These are phyloP conservation scores for Pseudococcus jackbeardsleyi DNA, from an alignment of 2,888 invertebrate genomes.

Conservation along the genomic window DNA sequence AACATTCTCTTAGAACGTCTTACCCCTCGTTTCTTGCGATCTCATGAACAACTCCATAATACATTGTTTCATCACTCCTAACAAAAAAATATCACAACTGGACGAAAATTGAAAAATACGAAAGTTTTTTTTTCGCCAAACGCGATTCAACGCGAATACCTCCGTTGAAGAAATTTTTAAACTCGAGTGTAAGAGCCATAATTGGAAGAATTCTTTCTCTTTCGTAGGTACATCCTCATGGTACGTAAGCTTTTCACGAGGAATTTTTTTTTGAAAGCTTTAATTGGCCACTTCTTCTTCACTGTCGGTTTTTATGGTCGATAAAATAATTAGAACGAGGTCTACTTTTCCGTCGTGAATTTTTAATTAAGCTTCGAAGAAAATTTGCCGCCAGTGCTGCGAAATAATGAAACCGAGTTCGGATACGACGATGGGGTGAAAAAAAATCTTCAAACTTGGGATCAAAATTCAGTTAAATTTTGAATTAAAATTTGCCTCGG, in stretches of 20 bases:
- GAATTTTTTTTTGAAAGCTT: not conserved
- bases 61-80: not conserved
- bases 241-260: not conserved
- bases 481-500: not conserved
- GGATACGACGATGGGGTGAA: not conserved
- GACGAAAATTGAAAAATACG: not conserved
- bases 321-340: slow-evolving; percentile 17
- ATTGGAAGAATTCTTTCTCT: slow-evolving; percentile 28
- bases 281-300: slow-evolving; percentile 28
- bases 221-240: not conserved
- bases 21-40: not conserved
- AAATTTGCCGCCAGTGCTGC: not conserved
- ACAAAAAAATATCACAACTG: not conserved
- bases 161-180: not conserved
- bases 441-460: not conserved
- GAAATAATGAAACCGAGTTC: slow-evolving; percentile 7
- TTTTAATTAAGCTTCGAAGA: slow-evolving; percentile 19
- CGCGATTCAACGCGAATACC: not conserved
- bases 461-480: not conserved
- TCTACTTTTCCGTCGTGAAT: slow-evolving; percentile 14
- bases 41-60: not conserved
- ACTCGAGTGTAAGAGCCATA: not conserved
- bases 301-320: slow-evolving; percentile 32
- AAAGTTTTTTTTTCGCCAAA: not conserved
- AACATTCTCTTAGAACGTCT: not conserved